Evolutionary conservation across 2,797 vertebrate genomes (phyloP).

Genomic region (Rhincodon typus): DNA sequence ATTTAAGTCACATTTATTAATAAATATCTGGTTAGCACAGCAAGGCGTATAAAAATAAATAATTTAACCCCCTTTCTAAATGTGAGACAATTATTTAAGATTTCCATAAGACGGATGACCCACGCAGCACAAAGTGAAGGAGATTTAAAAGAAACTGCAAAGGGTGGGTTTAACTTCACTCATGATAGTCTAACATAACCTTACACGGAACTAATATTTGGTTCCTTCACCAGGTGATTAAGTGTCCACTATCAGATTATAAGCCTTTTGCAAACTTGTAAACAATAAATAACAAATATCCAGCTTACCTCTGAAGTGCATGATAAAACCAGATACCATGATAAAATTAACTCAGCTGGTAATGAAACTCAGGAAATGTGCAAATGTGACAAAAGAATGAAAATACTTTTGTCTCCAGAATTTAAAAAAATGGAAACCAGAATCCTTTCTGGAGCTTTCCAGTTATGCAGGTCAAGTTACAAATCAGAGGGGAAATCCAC

Average conservation of each 20-base stretch:
- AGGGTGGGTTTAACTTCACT: neutral
- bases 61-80: slow-evolving; percentile 38
- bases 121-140: neutral
- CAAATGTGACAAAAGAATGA: neutral
- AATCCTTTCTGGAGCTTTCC: neutral
- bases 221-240: neutral
- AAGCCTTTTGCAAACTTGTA: slow-evolving; percentile 12
- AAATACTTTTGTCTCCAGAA: neutral
- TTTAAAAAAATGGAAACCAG: neutral
- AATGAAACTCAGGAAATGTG: neutral
- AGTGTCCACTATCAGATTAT: slow-evolving; percentile 7
- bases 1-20: slow-evolving; percentile 40
- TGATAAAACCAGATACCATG: slow-evolving; percentile 19
- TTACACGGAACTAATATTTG: slow-evolving; percentile 17
- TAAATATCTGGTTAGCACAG: slow-evolving; percentile 44
- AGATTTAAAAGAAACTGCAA: neutral
- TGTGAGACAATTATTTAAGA: slow-evolving; percentile 38
- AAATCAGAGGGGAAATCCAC: neutral
- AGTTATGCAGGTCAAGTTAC: neutral
- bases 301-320: neutral
- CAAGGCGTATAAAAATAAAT: slow-evolving; percentile 42
- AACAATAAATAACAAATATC: slow-evolving; percentile 37
- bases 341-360: slow-evolving; percentile 26
- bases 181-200: slow-evolving; percentile 35
- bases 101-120: slow-evolving; percentile 39